Evolutionary conservation across 2,888 invertebrate genomes (phyloP).

Genomic region (Xylocampa areola): DNA sequence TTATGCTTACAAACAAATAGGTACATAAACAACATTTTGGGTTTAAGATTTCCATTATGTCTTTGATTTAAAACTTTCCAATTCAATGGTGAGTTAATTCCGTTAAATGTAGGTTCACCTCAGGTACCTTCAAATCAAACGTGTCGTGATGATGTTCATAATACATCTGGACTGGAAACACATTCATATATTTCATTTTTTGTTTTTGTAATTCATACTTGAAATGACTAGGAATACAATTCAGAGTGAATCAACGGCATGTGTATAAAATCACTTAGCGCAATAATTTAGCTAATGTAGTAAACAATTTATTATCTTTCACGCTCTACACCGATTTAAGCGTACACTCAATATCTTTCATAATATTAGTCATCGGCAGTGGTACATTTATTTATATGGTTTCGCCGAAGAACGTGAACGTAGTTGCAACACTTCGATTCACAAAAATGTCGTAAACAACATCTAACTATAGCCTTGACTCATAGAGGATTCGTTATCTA

Average conservation of each 20-base stretch:
- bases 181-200: slow-evolving; percentile 34
- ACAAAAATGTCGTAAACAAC: slow-evolving; percentile 56
- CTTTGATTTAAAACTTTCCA: slow-evolving; percentile 55
- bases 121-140: slow-evolving; percentile 37
- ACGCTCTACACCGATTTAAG: slow-evolving; percentile 40
- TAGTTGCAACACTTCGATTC: slow-evolving; percentile 58
- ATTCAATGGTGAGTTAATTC: slow-evolving; percentile 51
- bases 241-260: slow-evolving; percentile 2
- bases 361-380: slow-evolving; percentile 59
- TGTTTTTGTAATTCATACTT: slow-evolving; percentile 21
- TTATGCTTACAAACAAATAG: slow-evolving; percentile 31
- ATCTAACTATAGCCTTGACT: slow-evolving; percentile 51
- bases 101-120: too few relatives aligned
- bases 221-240: slow-evolving; percentile 15
- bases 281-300: slow-evolving; percentile 44
- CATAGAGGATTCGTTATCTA: slow-evolving; percentile 18
- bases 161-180: slow-evolving; percentile 36
- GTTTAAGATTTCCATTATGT: slow-evolving; percentile 46
- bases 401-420: slow-evolving; percentile 52
- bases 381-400: slow-evolving; percentile 57
- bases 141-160: slow-evolving; percentile 49
- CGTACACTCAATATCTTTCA: slow-evolving; percentile 51
- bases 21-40: slow-evolving; percentile 38
- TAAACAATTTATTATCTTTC: slow-evolving; percentile 53
- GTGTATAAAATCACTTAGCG: slow-evolving; percentile 32